Evolutionary conservation across 2,888 invertebrate species (phyloP), one percentile per base, ranked within the genome.

Genomic region (Xylocampa areola): DNA sequence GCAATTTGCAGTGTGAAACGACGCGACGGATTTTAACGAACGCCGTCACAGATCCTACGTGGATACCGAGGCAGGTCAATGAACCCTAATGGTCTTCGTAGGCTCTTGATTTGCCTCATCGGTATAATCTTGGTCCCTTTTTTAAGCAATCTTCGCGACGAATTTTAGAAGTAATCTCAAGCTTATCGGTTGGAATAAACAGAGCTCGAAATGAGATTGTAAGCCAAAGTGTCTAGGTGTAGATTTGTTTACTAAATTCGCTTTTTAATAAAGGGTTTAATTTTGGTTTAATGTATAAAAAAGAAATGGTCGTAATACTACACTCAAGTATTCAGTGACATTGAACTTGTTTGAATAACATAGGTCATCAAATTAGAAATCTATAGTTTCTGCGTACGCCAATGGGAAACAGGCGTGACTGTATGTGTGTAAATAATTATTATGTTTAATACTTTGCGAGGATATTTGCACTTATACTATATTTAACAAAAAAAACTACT

Each of bases 11-110:
- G 62, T 65, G 68, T 69, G 75, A 73, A 78, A 37, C 62, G 75
- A 69, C 19, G 73, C 75, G 64, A 64, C 39, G 62, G 65, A 68
- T 69, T 76, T 78, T 77, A 77, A 77, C 71, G 79, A 78, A 70
- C 49, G 48, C 40, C 52, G 43, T 57, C 65, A 72, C 25, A 27
- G 51, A 47, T n/a, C 49, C 32, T 43, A 19, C 41, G 47, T 39
- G 35, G 40, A 59, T 50, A 58, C 59, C 33, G 16, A 36, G 45
- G 16, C 29, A n/a, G 45, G 66, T 60, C 58, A 49, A 71, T 49
- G 52, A 50, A 53, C 44, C n/a, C 43, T 61, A 59, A 74, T 65
- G 50, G 48, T 49, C 39, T 48, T 5, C 37, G 19, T 21, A 44
- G 36, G 44, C 41, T 27, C 44, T 57, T 49, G 58, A 64, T 64